Evolutionary conservation across 2,888 invertebrate genomes (phyloP).

Genomic region (Drosophila planitibia): DNA sequence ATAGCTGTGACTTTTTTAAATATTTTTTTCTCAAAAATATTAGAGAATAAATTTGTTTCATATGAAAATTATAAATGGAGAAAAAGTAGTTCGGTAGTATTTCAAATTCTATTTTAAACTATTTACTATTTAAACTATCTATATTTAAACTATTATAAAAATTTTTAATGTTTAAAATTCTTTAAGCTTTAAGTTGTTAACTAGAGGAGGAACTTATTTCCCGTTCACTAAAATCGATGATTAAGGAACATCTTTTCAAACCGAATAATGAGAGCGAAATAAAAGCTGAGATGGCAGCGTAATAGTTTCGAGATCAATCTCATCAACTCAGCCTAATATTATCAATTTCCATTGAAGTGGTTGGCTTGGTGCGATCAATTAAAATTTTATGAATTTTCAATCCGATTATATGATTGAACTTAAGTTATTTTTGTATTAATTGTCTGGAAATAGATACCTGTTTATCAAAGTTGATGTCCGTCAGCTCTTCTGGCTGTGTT

Average conservation of each 20-base stretch:
- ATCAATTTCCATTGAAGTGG: not conserved
- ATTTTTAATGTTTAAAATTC: not conserved
- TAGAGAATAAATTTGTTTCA: not conserved
- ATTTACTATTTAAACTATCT: too few relatives aligned
- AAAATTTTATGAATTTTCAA: not conserved
- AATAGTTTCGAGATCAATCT: not conserved
- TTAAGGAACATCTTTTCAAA: not conserved
- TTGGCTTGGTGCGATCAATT: not conserved
- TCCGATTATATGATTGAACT: not conserved
- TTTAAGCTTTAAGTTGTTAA: too few relatives aligned
- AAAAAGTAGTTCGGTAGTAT: not conserved
- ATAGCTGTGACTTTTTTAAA: not conserved
- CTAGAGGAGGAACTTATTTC: too few relatives aligned
- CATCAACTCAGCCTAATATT: not conserved
- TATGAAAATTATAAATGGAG: not conserved
- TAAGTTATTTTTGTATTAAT: not conserved
- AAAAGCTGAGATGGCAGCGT: not conserved
- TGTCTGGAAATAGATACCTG: slow-evolving; percentile 67
- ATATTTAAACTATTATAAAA: too few relatives aligned
- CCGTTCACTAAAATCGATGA: not conserved
- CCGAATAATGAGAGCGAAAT: not conserved
- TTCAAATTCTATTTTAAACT: not conserved
- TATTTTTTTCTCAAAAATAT: not conserved
- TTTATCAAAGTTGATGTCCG: slow-evolving; percentile 91
- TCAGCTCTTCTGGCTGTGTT: slow-evolving; percentile 91